Evolutionary conservation across 1,140 invertebrate species (phyloP).

Genomic region (Brachionus plicatilis): DNA sequence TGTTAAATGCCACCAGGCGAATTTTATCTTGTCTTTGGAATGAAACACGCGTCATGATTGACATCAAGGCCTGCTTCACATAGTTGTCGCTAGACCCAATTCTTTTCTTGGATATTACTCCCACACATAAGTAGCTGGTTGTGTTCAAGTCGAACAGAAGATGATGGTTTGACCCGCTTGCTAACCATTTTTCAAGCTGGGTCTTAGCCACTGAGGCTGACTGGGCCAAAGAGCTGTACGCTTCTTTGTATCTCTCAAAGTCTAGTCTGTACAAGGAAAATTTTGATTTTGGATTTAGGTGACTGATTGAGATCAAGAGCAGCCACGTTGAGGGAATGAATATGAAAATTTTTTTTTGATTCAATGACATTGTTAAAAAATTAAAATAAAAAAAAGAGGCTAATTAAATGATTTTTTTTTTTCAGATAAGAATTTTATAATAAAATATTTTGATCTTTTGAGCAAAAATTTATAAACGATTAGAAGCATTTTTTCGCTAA

Average conservation of each 20-base stretch:
- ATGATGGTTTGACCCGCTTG: background rate
- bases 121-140: background rate
- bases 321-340: background rate
- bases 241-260: background rate
- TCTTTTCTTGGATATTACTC: background rate
- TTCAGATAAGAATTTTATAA: too few relatives aligned
- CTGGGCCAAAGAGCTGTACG: background rate
- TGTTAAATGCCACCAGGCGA: background rate
- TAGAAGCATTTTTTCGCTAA: too few relatives aligned
- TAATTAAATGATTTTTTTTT: too few relatives aligned
- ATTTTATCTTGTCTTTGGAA: conserved; percentile 7
- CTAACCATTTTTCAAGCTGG: background rate
- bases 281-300: background rate
- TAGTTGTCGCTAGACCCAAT: background rate
- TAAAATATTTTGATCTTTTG: too few relatives aligned
- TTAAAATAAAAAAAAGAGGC: too few relatives aligned
- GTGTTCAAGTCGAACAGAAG: background rate
- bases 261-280: background rate
- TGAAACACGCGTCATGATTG: background rate
- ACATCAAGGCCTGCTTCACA: background rate
- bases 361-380: background rate
- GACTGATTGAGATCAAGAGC: background rate
- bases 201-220: background rate
- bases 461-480: too few relatives aligned
- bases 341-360: background rate